Percentiles rank a stretch among this genome's conserved stretches.
These are phyloP conservation scores for Sycobia sp. DNA, from an alignment of 1,140 invertebrate genomes.

Conservation along the genomic window DNA sequence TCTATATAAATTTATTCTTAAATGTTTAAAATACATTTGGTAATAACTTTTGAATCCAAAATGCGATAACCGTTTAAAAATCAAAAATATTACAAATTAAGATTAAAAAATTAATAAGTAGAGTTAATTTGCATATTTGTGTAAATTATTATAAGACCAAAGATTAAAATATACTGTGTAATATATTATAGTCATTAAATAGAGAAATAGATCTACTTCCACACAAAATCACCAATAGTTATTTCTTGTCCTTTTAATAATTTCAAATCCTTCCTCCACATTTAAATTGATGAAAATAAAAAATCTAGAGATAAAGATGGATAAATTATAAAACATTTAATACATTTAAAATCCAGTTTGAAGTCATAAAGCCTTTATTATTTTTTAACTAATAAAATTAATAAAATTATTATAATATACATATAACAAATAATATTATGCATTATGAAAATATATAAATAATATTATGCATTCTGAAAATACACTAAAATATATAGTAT, in stretches of 20 bases:
- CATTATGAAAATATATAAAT: slow-evolving; percentile 28
- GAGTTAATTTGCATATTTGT: slow-evolving; percentile 34
- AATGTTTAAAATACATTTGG: no score
- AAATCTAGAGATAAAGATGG: not conserved
- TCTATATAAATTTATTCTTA: no score
- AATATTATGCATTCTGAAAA: slow-evolving; percentile 28
- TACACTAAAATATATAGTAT: no score
- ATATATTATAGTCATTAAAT: slow-evolving; percentile 37
- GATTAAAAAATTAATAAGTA: slow-evolving; percentile 16
- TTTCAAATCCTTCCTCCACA: not conserved
- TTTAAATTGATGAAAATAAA: not conserved
- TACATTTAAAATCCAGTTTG: slow-evolving; percentile 10
- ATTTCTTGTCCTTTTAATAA: not conserved
- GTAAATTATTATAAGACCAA: slow-evolving; percentile 37
- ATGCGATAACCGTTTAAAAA: slow-evolving; percentile 29
- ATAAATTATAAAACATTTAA: not conserved
- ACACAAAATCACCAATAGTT: slow-evolving; percentile 14
- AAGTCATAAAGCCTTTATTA: slow-evolving; percentile 36
- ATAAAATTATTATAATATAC: slow-evolving; percentile 31
- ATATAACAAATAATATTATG: slow-evolving; percentile 34
- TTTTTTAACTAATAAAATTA: slow-evolving; percentile 32
- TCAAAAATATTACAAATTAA: slow-evolving; percentile 21
- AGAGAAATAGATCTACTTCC: slow-evolving; percentile 36
- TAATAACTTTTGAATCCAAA: not conserved
- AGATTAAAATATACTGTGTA: slow-evolving; percentile 37